phyloP scores from a whole-genome alignment of 2,888 invertebrate genomes.

The Yponomeuta plumbellus region DNA sequence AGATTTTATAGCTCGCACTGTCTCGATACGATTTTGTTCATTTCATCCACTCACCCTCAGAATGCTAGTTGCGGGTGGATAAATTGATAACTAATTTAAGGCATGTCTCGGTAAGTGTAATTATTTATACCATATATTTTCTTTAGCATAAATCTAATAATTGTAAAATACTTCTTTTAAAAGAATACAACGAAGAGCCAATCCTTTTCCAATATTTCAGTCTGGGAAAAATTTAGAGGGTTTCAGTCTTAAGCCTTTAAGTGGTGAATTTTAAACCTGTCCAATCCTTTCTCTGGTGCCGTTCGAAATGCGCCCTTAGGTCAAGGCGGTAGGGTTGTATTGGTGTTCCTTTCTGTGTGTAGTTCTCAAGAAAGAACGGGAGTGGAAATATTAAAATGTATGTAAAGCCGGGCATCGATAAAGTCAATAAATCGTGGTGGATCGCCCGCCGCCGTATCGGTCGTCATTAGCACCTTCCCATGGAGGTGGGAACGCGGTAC shows the following conservation, averaged over 20 bases:
- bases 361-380: background rate
- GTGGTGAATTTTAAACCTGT: background rate
- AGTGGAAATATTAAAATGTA: conserved; percentile 59
- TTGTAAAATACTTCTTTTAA: background rate
- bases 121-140: too few relatives aligned
- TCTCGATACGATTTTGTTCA: too few relatives aligned
- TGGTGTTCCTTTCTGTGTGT: background rate
- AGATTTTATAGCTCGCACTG: too few relatives aligned
- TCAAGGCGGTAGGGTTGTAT: background rate
- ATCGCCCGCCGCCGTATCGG: conserved; percentile 52
- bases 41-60: too few relatives aligned
- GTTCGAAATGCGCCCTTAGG: background rate
- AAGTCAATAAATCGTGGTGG: conserved; percentile 60
- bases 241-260: conserved; percentile 1
- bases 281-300: conserved; percentile 10
- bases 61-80: too few relatives aligned
- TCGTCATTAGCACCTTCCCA: conserved; percentile 51
- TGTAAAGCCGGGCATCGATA: conserved; percentile 61
- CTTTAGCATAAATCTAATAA: background rate
- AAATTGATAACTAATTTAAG: too few relatives aligned
- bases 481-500: background rate
- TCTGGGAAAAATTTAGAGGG: background rate
- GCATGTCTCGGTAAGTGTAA: too few relatives aligned
- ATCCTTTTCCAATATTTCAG: background rate
- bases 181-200: background rate